phyloP scores from a whole-genome alignment of 2,888 invertebrate species.

The Drosophila macrospina region DNA sequence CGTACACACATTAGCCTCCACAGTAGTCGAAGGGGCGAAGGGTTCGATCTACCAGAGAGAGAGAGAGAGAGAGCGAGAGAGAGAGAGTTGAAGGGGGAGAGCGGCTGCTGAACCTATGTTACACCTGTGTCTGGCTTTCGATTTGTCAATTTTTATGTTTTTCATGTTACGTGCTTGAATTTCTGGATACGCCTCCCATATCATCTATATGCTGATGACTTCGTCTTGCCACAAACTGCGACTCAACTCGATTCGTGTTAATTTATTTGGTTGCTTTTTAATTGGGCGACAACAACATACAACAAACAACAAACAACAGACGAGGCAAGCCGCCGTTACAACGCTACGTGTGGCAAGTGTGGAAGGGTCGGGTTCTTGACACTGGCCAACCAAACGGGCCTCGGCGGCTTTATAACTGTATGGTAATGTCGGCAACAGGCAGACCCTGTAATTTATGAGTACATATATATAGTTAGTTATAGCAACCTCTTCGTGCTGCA shows the following conservation, averaged over 20 bases:
- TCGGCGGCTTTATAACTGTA: neutral
- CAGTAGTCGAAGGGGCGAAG: neutral
- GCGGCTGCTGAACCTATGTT: neutral
- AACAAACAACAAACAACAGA: neutral
- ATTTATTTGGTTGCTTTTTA: slow-evolving; percentile 60
- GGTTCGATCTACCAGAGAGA: slow-evolving; percentile 6
- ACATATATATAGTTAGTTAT: too few relatives aligned
- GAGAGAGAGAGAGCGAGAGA: neutral
- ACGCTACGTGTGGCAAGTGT: slow-evolving; percentile 24
- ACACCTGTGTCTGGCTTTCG: slow-evolving; percentile 38
- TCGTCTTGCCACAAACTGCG: slow-evolving; percentile 18
- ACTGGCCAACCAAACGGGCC: neutral
- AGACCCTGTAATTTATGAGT: neutral
- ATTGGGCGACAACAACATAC: slow-evolving; percentile 30
- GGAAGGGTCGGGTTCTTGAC: neutral
- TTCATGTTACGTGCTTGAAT: slow-evolving; percentile 76
- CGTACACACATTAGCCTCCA: slow-evolving; percentile 39
- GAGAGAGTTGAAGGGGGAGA: neutral
- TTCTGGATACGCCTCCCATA: slow-evolving; percentile 33
- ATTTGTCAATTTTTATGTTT: slow-evolving; percentile 81
- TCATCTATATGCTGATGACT: slow-evolving; percentile 42
- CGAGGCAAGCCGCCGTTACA: slow-evolving; percentile 7
- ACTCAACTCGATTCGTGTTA: slow-evolving; percentile 16
- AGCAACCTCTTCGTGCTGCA: too few relatives aligned
- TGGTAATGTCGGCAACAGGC: neutral